Percentiles rank a stretch among this genome's conserved stretches.
phyloP scores from a whole-genome alignment of 2,113 vertebrate genomes.

The Charadrius vociferus region DNA sequence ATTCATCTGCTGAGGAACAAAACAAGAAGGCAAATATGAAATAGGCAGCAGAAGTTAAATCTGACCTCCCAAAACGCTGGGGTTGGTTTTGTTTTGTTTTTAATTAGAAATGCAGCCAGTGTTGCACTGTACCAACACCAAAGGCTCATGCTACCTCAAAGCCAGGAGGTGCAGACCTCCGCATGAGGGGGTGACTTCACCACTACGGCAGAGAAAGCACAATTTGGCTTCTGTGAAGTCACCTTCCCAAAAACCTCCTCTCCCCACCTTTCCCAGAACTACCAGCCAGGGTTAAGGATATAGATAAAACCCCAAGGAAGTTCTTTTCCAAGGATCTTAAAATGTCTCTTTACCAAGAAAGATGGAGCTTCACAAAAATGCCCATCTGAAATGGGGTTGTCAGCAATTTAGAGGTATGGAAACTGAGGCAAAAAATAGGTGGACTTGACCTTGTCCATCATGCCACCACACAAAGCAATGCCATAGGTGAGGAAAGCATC shows the following conservation, averaged over 20 bases:
- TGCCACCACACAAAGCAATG: background rate
- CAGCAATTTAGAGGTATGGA: background rate
- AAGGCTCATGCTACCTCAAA: background rate
- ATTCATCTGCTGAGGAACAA: conserved; percentile 52
- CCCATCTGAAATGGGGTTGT: background rate
- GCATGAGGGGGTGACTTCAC: background rate
- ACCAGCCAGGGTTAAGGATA: background rate
- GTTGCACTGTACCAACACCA: background rate
- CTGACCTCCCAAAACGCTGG: background rate
- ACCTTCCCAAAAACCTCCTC: background rate
- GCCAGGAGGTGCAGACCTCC: background rate
- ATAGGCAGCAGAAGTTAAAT: background rate
- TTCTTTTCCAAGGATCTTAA: background rate
- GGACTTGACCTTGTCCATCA: background rate
- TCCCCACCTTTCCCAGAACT: background rate
- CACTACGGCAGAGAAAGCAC: background rate
- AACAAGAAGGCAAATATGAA: conserved; percentile 25
- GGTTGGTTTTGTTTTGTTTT: background rate
- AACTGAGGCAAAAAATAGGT: background rate
- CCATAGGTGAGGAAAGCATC: background rate
- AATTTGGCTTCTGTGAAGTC: background rate
- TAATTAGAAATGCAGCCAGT: background rate
- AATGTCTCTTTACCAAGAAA: background rate
- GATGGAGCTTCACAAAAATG: background rate
- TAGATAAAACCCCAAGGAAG: background rate